Conservation (phyloP, 2,113 vertebrate genomes). For the Psittacus erithacus region DNA sequence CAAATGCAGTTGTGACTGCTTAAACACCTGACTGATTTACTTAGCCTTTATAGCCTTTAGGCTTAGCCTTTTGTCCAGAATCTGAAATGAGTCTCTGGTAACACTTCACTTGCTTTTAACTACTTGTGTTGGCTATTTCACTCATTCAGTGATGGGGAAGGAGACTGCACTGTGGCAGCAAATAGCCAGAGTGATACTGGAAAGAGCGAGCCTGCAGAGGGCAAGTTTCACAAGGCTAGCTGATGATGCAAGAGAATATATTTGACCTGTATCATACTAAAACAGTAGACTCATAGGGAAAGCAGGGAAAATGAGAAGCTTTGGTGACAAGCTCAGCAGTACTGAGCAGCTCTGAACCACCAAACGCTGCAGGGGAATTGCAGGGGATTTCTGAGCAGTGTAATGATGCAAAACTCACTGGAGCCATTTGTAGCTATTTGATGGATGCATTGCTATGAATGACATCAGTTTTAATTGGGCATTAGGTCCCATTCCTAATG, state of each 20-base stretch:
- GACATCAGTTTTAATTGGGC: slow-evolving; percentile 15
- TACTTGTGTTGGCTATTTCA: background rate
- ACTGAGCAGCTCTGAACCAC: background rate
- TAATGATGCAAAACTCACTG: slow-evolving; percentile 4
- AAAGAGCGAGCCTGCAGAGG: background rate
- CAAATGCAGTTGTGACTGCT: slow-evolving; percentile 30
- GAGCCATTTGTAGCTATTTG: slow-evolving; percentile 10
- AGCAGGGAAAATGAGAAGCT: background rate
- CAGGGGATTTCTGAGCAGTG: background rate
- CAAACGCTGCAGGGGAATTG: background rate
- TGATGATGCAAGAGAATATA: background rate
- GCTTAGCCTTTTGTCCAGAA: slow-evolving; percentile 38
- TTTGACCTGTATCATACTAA: background rate
- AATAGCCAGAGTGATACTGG: background rate
- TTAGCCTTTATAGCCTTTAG: slow-evolving; percentile 28
- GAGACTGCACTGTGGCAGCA: background rate
- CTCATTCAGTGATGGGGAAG: background rate
- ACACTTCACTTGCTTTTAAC: slow-evolving; percentile 11
- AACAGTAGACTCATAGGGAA: background rate
- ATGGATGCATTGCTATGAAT: background rate
- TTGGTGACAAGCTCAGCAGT: background rate
- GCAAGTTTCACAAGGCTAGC: background rate
- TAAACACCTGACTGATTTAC: slow-evolving; percentile 31
- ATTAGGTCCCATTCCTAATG: background rate
- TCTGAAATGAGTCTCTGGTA: background rate